Base-by-base conservation (phyloP, 2,888 invertebrate genomes). In the Drosophila meridiana region DNA sequence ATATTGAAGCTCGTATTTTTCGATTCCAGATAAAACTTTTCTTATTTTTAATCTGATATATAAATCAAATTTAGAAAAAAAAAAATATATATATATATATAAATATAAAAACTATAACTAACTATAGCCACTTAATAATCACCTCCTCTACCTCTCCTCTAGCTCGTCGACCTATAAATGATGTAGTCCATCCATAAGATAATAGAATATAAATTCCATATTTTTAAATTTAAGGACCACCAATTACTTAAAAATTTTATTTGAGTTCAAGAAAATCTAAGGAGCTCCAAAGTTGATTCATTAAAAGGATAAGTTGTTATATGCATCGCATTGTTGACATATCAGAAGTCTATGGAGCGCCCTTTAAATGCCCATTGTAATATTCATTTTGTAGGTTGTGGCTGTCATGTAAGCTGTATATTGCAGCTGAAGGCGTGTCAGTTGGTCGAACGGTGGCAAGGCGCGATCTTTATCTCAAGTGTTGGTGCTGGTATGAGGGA, bases 401-500 rank as follows among this genome's bases (percentile, higher is more conserved):
- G 13, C 42, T 32, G 48, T 47, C 58, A 55, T 55, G 38, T 40
- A 28, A 28, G 55, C 9, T 40, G 28, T 36, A 28, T 47, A 26
- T 38, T 66, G 42, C 42, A 53, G 67, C 53, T 32, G 38, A 40
- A 52, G 74, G 20, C 43, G 58, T 71, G 78, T 57, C 71, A 73
- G 61, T 71, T 68, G 65, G 61, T 59, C 57, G 76, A 80, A 42
- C 56, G 56, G 56, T 56, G 56, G 56, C 56, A 56, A 40, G 56
- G 30, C 40, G 40, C 56, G 56, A 56, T 78, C 71, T 6, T 76
- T 75, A 78, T 78, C 78, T 78, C 80, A 78, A 78, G 78, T 80
- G 78, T 57, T 67, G 69, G 55, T 28, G 47, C 28, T 40, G 45
- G 34, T 5, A 26, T 26, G 47, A 14, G 14, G 20, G 36, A 28